phyloP scores from a whole-genome alignment of 64 coral and sea anemone genomes.

The Catalaphyllia jardinei region DNA sequence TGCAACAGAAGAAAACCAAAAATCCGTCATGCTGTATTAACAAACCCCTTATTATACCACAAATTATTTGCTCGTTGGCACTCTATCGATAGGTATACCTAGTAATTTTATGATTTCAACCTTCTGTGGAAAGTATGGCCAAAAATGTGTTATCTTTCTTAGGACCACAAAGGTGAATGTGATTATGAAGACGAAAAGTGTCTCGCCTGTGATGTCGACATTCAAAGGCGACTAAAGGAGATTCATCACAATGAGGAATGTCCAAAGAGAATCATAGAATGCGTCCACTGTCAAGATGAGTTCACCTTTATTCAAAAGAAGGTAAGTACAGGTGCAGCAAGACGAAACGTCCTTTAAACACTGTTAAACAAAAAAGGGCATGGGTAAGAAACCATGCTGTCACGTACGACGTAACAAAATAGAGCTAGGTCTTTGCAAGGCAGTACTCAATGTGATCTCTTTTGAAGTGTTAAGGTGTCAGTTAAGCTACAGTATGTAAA shows the following conservation, averaged over 20 bases:
- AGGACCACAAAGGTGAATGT: constrained; percentile 12
- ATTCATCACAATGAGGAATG: neutral
- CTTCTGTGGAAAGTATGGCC: neutral
- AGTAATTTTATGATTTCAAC: neutral
- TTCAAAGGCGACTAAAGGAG: constrained; percentile 10
- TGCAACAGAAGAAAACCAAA: too few relatives aligned
- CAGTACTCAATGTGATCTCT: too few relatives aligned
- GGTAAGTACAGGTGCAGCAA: neutral
- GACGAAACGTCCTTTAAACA: neutral
- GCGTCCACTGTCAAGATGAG: constrained; percentile 24
- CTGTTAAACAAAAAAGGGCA: too few relatives aligned
- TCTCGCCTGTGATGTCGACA: neutral
- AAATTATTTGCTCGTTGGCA: too few relatives aligned
- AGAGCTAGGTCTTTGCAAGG: too few relatives aligned
- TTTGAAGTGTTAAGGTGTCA: too few relatives aligned
- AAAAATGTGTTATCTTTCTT: neutral
- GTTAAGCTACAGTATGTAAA: neutral
- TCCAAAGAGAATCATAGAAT: constrained; percentile 30
- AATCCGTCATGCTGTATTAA: too few relatives aligned
- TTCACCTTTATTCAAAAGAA: constrained; percentile 31
- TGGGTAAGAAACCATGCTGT: too few relatives aligned
- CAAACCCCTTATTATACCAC: too few relatives aligned
- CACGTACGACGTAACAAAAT: too few relatives aligned
- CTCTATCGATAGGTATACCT: too few relatives aligned
- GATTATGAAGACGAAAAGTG: constrained; percentile 11